Evolutionary conservation across 1,140 invertebrate genomes (phyloP).

Genomic region (Ips nitidus): DNA sequence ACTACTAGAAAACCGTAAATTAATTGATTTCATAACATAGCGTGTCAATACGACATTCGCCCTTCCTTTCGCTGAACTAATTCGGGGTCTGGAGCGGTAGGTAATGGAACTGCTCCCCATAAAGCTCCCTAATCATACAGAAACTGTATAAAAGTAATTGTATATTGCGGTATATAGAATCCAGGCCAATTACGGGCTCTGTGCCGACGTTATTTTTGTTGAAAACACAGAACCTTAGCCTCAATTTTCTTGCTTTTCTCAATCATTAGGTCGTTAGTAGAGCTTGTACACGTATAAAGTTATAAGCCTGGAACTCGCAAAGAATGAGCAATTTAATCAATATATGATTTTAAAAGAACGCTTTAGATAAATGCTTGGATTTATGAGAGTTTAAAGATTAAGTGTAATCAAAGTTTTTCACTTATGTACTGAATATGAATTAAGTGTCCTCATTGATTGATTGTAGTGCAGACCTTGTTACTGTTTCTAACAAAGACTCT

Average conservation of each 20-base stretch:
- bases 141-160: slow-evolving; percentile 30
- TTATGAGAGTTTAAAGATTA: no score
- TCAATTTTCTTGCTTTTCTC: slow-evolving; percentile 21
- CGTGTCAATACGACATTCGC: slow-evolving; percentile 32
- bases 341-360: no score
- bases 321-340: no score
- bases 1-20: no score
- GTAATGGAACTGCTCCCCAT: slow-evolving; percentile 31
- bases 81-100: slow-evolving; percentile 26
- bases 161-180: slow-evolving; percentile 28
- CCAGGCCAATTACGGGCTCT: slow-evolving; percentile 20
- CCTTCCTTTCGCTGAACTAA: slow-evolving; percentile 25
- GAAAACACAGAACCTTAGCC: slow-evolving; percentile 14
- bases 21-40: slow-evolving; percentile 2
- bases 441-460: no score
- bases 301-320: slow-evolving; percentile 3
- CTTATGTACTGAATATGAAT: no score
- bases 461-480: no score
- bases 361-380: no score
- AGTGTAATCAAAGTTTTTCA: no score
- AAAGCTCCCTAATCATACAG: slow-evolving; percentile 36
- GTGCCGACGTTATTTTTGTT: slow-evolving; percentile 25
- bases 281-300: slow-evolving; percentile 17
- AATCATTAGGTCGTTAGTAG: slow-evolving; percentile 19
- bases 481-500: no score